Base-by-base conservation (phyloP, 2,113 vertebrate genomes). In the Tragelaphus imberbis region DNA sequence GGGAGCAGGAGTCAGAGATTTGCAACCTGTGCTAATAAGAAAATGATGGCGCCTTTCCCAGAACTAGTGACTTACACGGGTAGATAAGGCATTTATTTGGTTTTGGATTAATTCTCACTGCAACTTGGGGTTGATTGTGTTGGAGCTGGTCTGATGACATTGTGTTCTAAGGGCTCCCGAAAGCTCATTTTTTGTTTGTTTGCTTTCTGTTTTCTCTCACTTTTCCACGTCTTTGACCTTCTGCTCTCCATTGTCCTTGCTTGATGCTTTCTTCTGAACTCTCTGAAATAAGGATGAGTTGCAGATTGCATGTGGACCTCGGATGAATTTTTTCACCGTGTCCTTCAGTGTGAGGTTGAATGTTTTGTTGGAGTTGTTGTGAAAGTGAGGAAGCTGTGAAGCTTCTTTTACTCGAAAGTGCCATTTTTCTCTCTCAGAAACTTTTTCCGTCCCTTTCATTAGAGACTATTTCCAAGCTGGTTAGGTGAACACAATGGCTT, bases 391-490 rank as follows among this genome's bases (percentile, higher is more conserved):
- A 80, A 61, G 33, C 27, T 95, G 16, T 0, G 88, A 94, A 30
- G 61, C 88, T 97, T 90, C 65, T 89, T 98, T 96, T 89, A n/a
- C 40, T 68, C 9, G 53, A 59, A 59, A 53, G 80, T 49, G 8
- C 61, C 94, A 53, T 94, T 97, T 97, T 58, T 79, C 3, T 94
- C 21, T 56, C 7, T 89, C 68, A 88, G 55, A 59, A 40, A 2
- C 30, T 55, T n/a, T 56, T 51, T 13, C 58, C 17, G 53, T 87
- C 13, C 2, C 36, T 96, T 49, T 97, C 58, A 92, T 95, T 95
- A 88, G 91, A 87, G 91, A 56, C 59, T 87, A 79, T 96, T 98
- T 98, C 89, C 91, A 98, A 91, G 91, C 33, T 90, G 55, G 44
- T 84, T 23, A 75, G 55, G 33, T 96, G 71, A 87, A 97, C 49